These are phyloP conservation scores for Tenthredo mesomela DNA, from an alignment of 2,888 invertebrate species.

Conservation along the genomic window DNA sequence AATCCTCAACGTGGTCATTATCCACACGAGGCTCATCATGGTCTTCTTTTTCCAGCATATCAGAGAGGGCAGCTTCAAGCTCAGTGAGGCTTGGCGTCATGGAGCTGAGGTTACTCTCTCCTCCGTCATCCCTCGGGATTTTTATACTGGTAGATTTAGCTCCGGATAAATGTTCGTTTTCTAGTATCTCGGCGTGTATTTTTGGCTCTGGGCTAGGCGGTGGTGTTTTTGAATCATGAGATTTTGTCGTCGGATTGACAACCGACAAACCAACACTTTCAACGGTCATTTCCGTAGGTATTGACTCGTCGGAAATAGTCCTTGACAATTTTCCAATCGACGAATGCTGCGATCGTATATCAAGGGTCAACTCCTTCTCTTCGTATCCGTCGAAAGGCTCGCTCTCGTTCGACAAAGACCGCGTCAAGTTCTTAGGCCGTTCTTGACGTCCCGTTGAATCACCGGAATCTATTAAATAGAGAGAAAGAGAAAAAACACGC, in stretches of 20 bases:
- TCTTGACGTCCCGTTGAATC: neutral
- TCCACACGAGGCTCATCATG: conserved; percentile 44
- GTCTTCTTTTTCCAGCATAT: conserved; percentile 73
- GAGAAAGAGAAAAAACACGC: neutral
- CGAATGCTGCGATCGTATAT: conserved; percentile 54
- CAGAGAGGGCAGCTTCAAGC: conserved; percentile 73
- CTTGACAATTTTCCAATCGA: conserved; percentile 57
- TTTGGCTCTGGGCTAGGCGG: conserved; percentile 71
- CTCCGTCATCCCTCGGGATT: conserved; percentile 66
- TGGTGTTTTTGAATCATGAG: conserved; percentile 66
- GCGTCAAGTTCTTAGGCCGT: conserved; percentile 61
- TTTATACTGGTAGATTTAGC: conserved; percentile 63
- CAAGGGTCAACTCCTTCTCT: conserved; percentile 66
- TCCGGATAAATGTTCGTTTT: conserved; percentile 63
- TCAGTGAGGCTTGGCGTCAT: conserved; percentile 76
- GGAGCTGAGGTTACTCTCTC: conserved; percentile 71
- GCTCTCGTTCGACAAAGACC: conserved; percentile 70
- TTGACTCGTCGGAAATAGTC: conserved; percentile 75
- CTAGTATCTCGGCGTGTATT: conserved; percentile 64
- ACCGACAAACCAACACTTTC: conserved; percentile 63
- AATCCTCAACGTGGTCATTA: conserved; percentile 11
- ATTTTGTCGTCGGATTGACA: conserved; percentile 57
- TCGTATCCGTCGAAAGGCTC: conserved; percentile 70
- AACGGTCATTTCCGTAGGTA: conserved; percentile 72
- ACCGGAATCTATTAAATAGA: conserved; percentile 11